phyloP scores from a whole-genome alignment of 2,113 vertebrate species.

The Sisor rabdophorus region DNA sequence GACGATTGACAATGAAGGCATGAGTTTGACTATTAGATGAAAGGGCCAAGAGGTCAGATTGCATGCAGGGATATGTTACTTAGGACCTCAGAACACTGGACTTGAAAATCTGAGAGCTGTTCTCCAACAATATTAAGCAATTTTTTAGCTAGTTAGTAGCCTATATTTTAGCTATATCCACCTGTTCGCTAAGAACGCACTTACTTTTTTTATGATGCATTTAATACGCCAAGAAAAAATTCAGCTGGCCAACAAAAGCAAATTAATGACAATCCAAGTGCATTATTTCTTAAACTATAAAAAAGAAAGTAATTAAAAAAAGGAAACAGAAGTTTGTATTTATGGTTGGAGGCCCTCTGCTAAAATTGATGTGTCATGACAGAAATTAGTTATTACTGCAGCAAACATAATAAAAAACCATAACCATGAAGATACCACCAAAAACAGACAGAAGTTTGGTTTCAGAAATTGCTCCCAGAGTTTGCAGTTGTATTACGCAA shows the following conservation, averaged over 20 bases:
- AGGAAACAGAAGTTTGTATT: not conserved
- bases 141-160: not conserved
- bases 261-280: not conserved
- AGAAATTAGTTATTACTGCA: not conserved
- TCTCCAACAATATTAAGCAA: not conserved
- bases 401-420: too few relatives aligned
- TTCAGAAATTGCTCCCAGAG: not conserved
- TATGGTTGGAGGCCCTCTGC: too few relatives aligned
- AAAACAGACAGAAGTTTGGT: too few relatives aligned
- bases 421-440: too few relatives aligned
- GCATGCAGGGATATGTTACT: not conserved
- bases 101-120: not conserved
- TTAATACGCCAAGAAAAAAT: too few relatives aligned
- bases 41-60: not conserved
- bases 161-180: too few relatives aligned
- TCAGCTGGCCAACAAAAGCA: too few relatives aligned
- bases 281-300: not conserved
- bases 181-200: too few relatives aligned
- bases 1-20: too few relatives aligned
- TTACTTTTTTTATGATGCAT: too few relatives aligned
- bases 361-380: not conserved
- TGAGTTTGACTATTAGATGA: conserved; percentile 4
- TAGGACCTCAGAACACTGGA: not conserved
- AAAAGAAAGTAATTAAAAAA: not conserved
- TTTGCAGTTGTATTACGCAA: not conserved